Conservation (phyloP, 2,113 vertebrate genomes). For the Chloropsis cyanopogon region DNA sequence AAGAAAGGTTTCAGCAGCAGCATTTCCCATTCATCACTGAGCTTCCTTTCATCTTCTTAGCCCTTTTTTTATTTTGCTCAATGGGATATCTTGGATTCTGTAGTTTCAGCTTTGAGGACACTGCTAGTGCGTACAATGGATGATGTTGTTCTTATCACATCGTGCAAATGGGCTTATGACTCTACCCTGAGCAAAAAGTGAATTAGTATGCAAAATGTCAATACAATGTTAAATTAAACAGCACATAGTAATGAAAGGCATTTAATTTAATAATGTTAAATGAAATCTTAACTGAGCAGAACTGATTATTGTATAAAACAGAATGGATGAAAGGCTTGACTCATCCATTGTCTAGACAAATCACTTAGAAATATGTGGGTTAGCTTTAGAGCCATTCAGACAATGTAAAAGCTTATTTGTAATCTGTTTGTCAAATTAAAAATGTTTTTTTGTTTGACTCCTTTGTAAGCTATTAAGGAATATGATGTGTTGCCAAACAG, state of each 20-base stretch:
- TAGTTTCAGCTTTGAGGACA: neutral
- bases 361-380: slow-evolving; percentile 16
- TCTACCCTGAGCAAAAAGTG: neutral
- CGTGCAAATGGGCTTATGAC: neutral
- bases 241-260: slow-evolving; percentile 32
- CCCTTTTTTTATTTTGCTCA: neutral
- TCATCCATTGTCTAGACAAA: slow-evolving; percentile 61
- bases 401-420: slow-evolving; percentile 11
- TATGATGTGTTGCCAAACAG: neutral
- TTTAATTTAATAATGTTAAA: slow-evolving; percentile 57
- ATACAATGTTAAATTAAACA: slow-evolving; percentile 20
- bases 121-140: neutral
- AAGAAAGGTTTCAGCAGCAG: neutral
- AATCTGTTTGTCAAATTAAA: slow-evolving; percentile 15
- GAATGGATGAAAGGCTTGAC: slow-evolving; percentile 42
- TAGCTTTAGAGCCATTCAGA: slow-evolving; percentile 42
- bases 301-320: slow-evolving; percentile 38
- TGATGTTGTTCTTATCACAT: rapidly evolving
- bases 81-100: neutral
- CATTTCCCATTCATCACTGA: neutral
- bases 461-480: neutral
- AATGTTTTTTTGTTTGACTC: neutral
- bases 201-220: slow-evolving; percentile 36
- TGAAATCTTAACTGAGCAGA: slow-evolving; percentile 57
- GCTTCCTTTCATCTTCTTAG: neutral